Base-by-base conservation (phyloP, 2,888 invertebrate species). In the Acleris cristana region DNA sequence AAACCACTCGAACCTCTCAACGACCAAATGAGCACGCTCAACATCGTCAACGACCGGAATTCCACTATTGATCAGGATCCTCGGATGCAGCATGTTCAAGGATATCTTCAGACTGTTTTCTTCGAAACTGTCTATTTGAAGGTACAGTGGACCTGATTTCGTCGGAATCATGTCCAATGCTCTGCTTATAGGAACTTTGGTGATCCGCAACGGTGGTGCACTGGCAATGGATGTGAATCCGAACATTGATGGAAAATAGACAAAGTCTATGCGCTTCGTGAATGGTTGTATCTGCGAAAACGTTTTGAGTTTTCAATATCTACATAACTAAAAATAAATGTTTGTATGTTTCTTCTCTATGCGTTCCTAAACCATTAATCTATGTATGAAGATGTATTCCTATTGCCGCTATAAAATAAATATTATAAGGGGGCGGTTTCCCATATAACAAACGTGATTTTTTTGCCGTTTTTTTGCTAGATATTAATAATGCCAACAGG, bases 1-100 rank as follows among this genome's bases (percentile, higher is more conserved):
- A 40, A 91, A 91, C 90, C 89, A 92, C 64, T 88, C 84, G 51
- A 92, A 89, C 10, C 73, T 74, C 70, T 92, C 92, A 59, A 92
- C 49, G 0, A 92, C 64, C 21, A 91, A 23, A 72, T 92, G 82
- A 0, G 85, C 84, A n/a, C 84, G 79, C 67, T 90, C 88, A 8
- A 88, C 81, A 30, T 79, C 77, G 19, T 88, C 86, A 0, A 72
- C 65, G 2, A 87, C 70, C 0, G 83, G 81, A 2, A 79, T 70
- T 2, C 88, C 86, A 70, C 80, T 76, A 58, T 92, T 88, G 0
- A 79, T 40, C 5, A 91, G 71, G 1, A 91, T 69, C 52, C 88
- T 85, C 16, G 92, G 90, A 72, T 89, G 86, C 0, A 92, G 74
- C 57, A 80, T 75, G 14, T 69, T 75, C 0, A 92, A 69, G 0